phyloP scores from a whole-genome alignment of 2,113 vertebrate species.

The Equus quagga region DNA sequence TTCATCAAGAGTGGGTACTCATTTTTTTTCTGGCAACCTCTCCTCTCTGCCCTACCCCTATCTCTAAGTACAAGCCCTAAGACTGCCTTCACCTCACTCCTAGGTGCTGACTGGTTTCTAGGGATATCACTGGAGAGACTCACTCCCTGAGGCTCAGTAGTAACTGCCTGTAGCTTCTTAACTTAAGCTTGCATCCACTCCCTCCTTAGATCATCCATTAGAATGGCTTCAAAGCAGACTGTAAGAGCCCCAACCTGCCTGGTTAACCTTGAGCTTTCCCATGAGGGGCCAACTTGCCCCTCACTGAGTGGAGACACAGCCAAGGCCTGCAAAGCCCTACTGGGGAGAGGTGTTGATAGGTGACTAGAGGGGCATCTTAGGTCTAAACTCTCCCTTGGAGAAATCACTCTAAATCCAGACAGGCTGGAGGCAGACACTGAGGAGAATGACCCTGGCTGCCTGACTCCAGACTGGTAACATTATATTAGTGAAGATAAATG shows the following conservation, averaged over 20 bases:
- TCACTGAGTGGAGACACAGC: neutral
- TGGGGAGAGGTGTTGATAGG: neutral
- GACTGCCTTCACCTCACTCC: neutral
- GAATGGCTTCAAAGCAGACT: neutral
- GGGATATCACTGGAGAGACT: neutral
- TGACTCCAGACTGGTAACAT: neutral
- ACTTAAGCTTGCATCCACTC: neutral
- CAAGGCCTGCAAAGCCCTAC: neutral
- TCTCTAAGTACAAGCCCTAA: neutral
- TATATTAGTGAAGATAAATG: conserved; percentile 14
- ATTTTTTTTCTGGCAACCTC: neutral
- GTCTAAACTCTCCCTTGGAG: neutral
- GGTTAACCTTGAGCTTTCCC: neutral
- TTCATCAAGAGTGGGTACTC: neutral
- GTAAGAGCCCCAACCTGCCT: neutral
- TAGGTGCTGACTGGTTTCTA: neutral
- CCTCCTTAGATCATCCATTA: neutral
- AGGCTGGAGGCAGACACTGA: neutral
- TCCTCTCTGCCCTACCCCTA: neutral
- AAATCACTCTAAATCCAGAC: neutral
- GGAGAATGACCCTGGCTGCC: neutral
- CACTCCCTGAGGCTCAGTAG: neutral
- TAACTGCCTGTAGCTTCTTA: neutral
- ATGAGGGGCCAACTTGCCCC: neutral
- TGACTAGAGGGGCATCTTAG: neutral